A percentile compares a stretch with the other conserved stretches of the same genome.
These are phyloP conservation scores for Notarius lentiginosus DNA, from an alignment of 2,113 vertebrate species.

Conservation along the genomic window DNA sequence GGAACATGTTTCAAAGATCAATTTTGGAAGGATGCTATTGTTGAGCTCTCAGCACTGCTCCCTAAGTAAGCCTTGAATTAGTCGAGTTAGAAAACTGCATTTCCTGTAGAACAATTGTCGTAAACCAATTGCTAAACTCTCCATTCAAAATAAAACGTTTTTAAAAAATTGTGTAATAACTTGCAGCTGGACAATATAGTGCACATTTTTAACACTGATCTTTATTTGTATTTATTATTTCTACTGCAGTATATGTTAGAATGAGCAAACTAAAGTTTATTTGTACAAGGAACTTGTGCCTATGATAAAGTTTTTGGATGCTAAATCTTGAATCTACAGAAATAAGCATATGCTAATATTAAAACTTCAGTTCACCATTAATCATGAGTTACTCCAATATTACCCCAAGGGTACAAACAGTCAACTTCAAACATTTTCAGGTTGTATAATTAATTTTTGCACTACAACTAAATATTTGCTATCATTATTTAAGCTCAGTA, in stretches of 20 bases:
- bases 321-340: background rate
- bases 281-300: background rate
- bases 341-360: background rate
- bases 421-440: background rate
- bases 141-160: background rate
- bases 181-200: background rate
- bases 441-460: background rate
- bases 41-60: background rate
- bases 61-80: background rate
- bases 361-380: background rate
- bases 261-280: background rate
- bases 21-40: background rate
- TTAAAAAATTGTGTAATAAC: background rate
- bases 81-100: background rate
- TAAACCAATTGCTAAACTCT: background rate
- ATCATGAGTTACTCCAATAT: background rate
- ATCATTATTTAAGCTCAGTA: background rate
- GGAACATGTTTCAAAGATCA: constrained; percentile 9
- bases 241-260: background rate
- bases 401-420: background rate
- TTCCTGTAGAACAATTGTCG: background rate
- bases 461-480: background rate
- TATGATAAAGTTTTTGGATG: background rate
- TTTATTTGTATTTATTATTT: background rate
- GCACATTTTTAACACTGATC: background rate